Conservation (phyloP, 2,888 invertebrate genomes). For the Tetheella fluctuosa region DNA sequence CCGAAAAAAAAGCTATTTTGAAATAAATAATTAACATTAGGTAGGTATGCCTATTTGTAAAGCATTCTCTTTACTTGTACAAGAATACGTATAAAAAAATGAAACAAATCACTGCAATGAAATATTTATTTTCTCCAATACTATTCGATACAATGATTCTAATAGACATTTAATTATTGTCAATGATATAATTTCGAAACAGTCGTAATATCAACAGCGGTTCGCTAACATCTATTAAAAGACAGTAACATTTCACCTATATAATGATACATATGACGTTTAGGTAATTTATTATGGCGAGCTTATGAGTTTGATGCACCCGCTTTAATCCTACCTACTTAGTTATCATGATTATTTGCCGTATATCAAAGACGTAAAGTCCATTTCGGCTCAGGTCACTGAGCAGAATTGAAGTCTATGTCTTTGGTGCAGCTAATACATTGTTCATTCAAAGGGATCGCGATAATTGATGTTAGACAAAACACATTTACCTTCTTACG, state of each 20-base stretch:
- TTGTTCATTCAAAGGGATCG: neutral
- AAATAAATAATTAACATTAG: too few relatives aligned
- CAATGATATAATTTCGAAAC: slow-evolving; percentile 59
- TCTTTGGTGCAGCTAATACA: neutral
- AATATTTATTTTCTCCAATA: slow-evolving; percentile 66
- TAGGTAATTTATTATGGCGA: neutral
- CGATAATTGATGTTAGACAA: neutral
- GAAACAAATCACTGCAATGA: slow-evolving; percentile 44
- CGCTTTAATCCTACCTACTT: neutral
- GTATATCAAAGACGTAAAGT: neutral
- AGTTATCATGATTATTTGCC: neutral
- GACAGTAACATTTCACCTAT: slow-evolving; percentile 5
- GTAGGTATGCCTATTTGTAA: too few relatives aligned
- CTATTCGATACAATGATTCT: slow-evolving; percentile 60
- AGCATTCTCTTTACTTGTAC: too few relatives aligned
- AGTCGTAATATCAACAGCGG: slow-evolving; percentile 33
- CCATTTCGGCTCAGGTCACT: neutral
- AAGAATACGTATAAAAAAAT: too few relatives aligned
- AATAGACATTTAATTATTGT: slow-evolving; percentile 78
- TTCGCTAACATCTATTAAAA: slow-evolving; percentile 19
- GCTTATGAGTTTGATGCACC: neutral
- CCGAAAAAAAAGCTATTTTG: too few relatives aligned
- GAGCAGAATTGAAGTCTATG: neutral
- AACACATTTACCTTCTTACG: too few relatives aligned
- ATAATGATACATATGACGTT: too few relatives aligned